Evolutionary conservation across 2,797 vertebrate genomes (phyloP).

Genomic region (Syndactyla subalaris): DNA sequence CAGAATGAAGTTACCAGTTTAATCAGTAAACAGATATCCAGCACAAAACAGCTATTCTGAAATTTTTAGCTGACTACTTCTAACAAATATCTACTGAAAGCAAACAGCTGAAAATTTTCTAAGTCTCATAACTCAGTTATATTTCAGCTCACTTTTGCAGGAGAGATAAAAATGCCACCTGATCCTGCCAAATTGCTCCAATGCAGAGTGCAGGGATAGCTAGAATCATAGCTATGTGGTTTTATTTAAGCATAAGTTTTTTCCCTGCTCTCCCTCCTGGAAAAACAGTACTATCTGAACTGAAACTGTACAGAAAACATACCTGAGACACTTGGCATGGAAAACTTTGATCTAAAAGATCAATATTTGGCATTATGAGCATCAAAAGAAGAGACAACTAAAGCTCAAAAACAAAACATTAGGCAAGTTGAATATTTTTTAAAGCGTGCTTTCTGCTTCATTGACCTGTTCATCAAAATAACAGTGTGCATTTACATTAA

Average conservation of each 20-base stretch:
- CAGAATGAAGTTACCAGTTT: background rate
- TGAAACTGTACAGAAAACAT: background rate
- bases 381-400: background rate
- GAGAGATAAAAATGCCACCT: background rate
- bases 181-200: background rate
- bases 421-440: background rate
- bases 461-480: background rate
- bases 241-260: background rate
- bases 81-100: background rate
- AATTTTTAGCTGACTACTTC: background rate
- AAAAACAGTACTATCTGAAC: background rate
- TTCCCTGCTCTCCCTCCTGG: background rate
- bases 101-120: background rate
- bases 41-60: background rate
- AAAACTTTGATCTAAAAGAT: background rate
- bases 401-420: background rate
- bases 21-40: background rate
- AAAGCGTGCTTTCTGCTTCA: background rate
- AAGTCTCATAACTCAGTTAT: background rate
- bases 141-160: background rate
- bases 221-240: background rate
- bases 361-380: background rate
- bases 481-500: background rate
- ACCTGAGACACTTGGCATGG: background rate
- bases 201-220: background rate